These are phyloP conservation scores for Gadopsis bispinosus DNA, from an alignment of 2,797 vertebrate genomes.

Conservation along the genomic window DNA sequence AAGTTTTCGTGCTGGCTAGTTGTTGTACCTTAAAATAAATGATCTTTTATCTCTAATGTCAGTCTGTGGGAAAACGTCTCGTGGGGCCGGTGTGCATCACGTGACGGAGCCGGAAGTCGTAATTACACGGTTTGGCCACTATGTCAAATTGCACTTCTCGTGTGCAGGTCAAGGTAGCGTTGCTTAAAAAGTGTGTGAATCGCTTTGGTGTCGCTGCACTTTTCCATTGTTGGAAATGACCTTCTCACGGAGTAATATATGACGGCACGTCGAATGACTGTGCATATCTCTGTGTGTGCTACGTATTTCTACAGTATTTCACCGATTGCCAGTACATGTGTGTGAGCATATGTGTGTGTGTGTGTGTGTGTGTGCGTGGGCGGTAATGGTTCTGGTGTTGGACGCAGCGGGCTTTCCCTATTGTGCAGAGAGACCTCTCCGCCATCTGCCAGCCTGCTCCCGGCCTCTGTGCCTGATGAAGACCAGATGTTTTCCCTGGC, in stretches of 20 bases:
- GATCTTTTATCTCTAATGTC: too few species aligned
- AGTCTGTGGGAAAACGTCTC: too few species aligned
- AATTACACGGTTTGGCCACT: too few species aligned
- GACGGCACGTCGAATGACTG: background rate
- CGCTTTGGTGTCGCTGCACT: background rate
- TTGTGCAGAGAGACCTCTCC: conserved; percentile 81
- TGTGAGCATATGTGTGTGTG: background rate
- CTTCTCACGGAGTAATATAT: background rate
- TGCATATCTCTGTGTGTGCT: background rate
- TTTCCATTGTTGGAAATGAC: conserved; percentile 7
- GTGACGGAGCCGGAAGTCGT: too few species aligned
- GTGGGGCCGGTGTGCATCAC: too few species aligned
- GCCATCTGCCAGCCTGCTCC: conserved; percentile 81
- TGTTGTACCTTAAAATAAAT: too few species aligned
- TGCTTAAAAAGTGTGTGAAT: conserved; percentile 3
- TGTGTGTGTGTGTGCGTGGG: conserved; percentile 25
- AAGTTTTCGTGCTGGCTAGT: too few species aligned
- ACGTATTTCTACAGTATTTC: background rate
- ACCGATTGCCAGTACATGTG: background rate
- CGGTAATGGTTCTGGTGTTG: conserved; percentile 59
- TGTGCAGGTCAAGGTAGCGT: conserved; percentile 9
- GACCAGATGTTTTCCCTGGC: conserved; percentile 85
- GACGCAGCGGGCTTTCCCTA: conserved; percentile 72
- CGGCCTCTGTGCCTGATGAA: conserved; percentile 80
- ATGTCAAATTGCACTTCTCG: background rate